phyloP scores from a whole-genome alignment of 2,113 vertebrate genomes.

The Danio rerio region DNA sequence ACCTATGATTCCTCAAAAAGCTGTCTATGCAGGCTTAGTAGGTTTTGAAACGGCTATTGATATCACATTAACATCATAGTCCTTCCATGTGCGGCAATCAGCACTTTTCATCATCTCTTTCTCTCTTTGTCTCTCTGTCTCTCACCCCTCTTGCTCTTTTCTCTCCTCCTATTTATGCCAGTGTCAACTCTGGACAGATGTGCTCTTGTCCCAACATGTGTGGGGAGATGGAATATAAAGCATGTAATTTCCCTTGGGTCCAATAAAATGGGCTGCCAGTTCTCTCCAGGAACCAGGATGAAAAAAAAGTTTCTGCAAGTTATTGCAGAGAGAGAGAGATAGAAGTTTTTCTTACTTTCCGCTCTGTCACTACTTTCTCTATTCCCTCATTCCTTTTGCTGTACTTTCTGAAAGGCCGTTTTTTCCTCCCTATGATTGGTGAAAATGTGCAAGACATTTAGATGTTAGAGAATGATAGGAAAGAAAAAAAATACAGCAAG shows the following conservation, averaged over 20 bases:
- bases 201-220: slow-evolving; percentile 40
- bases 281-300: slow-evolving; percentile 40
- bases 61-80: not conserved
- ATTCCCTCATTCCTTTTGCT: not conserved
- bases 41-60: not conserved
- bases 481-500: not conserved
- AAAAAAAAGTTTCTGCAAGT: slow-evolving; percentile 42
- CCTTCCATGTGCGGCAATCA: not conserved
- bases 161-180: slow-evolving; percentile 36
- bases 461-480: not conserved
- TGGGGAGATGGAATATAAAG: slow-evolving; percentile 55
- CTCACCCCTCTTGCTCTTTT: slow-evolving; percentile 7
- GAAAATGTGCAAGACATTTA: slow-evolving; percentile 1
- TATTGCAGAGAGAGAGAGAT: slow-evolving; percentile 45
- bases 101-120: not conserved
- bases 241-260: slow-evolving; percentile 60
- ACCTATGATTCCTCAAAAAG: not conserved
- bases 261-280: slow-evolving; percentile 56
- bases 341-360: slow-evolving; percentile 12
- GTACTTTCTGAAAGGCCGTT: slow-evolving; percentile 4
- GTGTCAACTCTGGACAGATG: slow-evolving; percentile 52
- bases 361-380: not conserved
- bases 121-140: not conserved
- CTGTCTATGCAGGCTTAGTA: not conserved
- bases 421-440: not conserved